Base-by-base conservation (phyloP, 2,888 invertebrate genomes). In the Trachelus iudaicus region DNA sequence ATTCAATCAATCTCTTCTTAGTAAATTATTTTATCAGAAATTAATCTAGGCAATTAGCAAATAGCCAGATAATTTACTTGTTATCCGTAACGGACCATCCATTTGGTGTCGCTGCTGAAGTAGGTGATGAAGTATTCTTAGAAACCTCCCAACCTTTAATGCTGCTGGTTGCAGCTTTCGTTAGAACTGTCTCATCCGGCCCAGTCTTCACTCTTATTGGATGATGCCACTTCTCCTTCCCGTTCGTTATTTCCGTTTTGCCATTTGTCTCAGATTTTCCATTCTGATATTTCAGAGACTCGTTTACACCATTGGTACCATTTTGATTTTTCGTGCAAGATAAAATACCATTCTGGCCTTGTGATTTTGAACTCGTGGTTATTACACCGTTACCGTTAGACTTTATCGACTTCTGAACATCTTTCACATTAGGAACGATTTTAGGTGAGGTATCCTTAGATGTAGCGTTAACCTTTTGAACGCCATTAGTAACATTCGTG, bases 21-120 rank as follows among this genome's bases (percentile, higher is more conserved):
- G 74, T 34, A 37, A 3, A 74, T 33, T 71, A 30, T 11, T 71
- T 71, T 71, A 56, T 71, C 33, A 31, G n/a, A 34, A 74, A 34
- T 15, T 34, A 74, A 30, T 74, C 34, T 1, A 37, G 71, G 71
- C 31, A 71, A 71, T 71, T 71, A 71, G 13, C 33, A 71, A 31
- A 33, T 31, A 34, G 71, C 31, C 33, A 71, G 34, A 71, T 30
- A 73, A 81, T 85, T 82, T 82, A 91, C 91, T 88, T 88, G 83
- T 86, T 90, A 75, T 91, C 91, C 34, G 89, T 88, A 77, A 90
- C 89, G 34, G 87, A 89, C 91, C 91, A 91, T 75, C 90, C 91
- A 81, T 90, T 91, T 1, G 89, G 85, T 15, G 87, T 85, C 11
- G 87, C 79, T n/a, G 84, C 83, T 3, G 88, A 86, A n/a, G 87